These are phyloP conservation scores for Parus major DNA, from an alignment of 2,113 vertebrate species.

Conservation along the genomic window DNA sequence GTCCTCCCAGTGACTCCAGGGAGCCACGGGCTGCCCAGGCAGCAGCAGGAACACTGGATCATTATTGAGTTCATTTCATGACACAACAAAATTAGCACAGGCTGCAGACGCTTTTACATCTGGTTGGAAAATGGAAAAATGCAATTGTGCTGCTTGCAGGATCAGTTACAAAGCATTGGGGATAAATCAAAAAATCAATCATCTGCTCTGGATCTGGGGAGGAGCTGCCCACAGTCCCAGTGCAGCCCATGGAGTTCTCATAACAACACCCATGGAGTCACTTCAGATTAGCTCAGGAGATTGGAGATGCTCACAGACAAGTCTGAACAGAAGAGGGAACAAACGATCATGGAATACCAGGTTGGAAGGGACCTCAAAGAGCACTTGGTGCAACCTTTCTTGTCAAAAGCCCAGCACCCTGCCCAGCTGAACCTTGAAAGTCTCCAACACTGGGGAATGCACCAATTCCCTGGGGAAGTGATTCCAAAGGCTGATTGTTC, in stretches of 20 bases:
- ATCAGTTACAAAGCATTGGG: neutral
- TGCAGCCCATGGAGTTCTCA: neutral
- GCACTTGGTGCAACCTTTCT: neutral
- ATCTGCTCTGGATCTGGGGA: neutral
- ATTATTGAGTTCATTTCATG: neutral
- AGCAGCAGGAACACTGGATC: neutral
- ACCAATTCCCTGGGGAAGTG: neutral
- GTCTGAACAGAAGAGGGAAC: neutral
- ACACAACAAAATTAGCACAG: neutral
- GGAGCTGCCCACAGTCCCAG: neutral
- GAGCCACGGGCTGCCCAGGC: neutral
- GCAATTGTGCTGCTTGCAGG: neutral
- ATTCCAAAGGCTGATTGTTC: neutral
- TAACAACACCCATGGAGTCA: neutral
- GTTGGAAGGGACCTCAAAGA: neutral
- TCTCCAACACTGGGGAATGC: neutral
- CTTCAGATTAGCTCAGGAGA: neutral
- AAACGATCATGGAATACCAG: neutral
- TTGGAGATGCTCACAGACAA: neutral
- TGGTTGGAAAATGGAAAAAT: neutral
- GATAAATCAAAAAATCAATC: neutral
- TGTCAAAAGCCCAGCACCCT: neutral
- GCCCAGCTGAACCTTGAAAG: neutral
- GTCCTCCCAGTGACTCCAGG: fast-evolving
- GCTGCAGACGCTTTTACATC: neutral